Evolutionary conservation across 2,113 vertebrate species (phyloP).

Genomic region (Stigmatopora nigra): DNA sequence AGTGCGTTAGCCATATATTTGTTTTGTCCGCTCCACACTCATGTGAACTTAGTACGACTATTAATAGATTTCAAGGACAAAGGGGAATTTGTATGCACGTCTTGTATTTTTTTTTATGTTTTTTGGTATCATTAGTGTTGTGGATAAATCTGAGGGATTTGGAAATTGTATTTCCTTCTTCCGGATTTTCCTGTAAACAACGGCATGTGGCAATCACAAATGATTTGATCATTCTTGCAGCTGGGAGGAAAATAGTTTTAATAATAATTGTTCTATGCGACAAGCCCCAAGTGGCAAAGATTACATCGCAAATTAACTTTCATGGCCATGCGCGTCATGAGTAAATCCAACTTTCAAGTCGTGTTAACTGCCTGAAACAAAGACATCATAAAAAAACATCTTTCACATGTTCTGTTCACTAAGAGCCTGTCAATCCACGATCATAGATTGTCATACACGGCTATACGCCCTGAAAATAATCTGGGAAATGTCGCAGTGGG

Average conservation of each 20-base stretch:
- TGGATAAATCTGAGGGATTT: constrained; percentile 60
- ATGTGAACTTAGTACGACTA: constrained; percentile 52
- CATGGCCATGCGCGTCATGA: constrained; percentile 49
- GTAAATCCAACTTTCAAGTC: constrained; percentile 65
- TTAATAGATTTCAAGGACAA: constrained; percentile 67
- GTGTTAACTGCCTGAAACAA: constrained; percentile 60
- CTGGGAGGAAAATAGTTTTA: constrained; percentile 53
- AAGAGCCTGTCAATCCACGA: constrained; percentile 40
- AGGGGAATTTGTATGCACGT: constrained; percentile 48
- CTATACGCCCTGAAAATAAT: constrained; percentile 38
- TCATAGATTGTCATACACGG: constrained; percentile 28
- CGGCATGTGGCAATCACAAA: constrained; percentile 52
- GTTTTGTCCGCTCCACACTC: constrained; percentile 57
- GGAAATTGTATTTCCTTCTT: constrained; percentile 54
- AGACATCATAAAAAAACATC: constrained; percentile 52
- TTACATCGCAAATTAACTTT: constrained; percentile 69
- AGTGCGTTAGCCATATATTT: constrained; percentile 55
- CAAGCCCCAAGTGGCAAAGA: constrained; percentile 53
- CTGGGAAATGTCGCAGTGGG: constrained; percentile 15
- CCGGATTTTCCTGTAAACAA: constrained; percentile 46
- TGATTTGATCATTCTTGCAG: constrained; percentile 60
- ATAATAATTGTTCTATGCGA: constrained; percentile 47
- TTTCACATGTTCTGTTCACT: constrained; percentile 31
- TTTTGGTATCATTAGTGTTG: constrained; percentile 55
- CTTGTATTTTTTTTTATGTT: constrained; percentile 54